Evolutionary conservation across 2,113 vertebrate genomes (phyloP), one percentile per base, ranked within the genome.

Genomic region (Varanus komodoensis): DNA sequence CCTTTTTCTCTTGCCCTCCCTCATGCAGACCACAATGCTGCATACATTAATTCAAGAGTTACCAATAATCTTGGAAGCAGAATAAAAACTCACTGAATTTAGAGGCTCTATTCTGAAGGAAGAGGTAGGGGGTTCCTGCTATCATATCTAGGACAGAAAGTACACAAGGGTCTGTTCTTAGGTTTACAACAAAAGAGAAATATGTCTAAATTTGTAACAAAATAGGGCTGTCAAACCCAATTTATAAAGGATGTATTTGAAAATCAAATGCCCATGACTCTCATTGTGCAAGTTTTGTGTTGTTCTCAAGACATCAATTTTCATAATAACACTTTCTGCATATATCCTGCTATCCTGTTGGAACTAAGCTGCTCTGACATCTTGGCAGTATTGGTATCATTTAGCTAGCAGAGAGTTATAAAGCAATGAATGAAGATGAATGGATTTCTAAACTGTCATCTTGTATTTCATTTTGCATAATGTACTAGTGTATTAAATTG

Each of bases 291-390:
- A 91, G 3, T 77, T 88, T 38, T 61, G 4, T 50, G 6, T 44
- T 38, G 80, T 71, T 91, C 81, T 87, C 14, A 27, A 93, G 82
- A 91, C 9, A 3, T 7, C n/a, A 80, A 74, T 64, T 87, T 94
- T 87, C 91, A 93, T 77, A 87, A 89, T 82, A 92, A 48, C 52
- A 89, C 90, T 89, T 89, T 90, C 78, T 92, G 74, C 71, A 52
- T 2, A 23, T 54, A 44, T 91, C 79, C 29, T 81, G 50, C 50
- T 75, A 54, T 25, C 89, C 34, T 64, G 87, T 88, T 34, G 87
- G 57, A 71, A 68, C 87, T 83, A 73, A 94, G 87, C 38, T 21
- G 29, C 25, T 12, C 85, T 88, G 44, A 78, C 67, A 93, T 87
- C 57, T 71, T 75, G 80, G 83, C 4, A 0, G 67, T 83, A 82